phyloP scores from a whole-genome alignment of 2,888 invertebrate genomes.

The Drosophila mulleri region DNA sequence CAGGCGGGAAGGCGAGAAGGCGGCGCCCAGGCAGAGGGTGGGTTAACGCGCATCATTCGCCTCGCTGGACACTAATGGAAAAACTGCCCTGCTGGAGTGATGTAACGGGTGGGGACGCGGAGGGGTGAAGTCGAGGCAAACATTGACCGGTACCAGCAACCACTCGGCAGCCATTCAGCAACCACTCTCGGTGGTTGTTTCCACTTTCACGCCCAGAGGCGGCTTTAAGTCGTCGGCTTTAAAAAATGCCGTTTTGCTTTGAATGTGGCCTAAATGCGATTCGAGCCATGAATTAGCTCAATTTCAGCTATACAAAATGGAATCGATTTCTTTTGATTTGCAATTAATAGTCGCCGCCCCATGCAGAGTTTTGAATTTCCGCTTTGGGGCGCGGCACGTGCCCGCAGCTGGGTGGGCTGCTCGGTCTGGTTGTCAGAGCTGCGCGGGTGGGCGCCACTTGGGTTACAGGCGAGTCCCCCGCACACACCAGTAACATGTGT shows the following conservation, averaged over 20 bases:
- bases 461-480: conserved; percentile 36
- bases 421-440: background rate
- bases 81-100: conserved; percentile 43
- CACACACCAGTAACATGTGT: conserved; percentile 9
- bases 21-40: conserved; percentile 18
- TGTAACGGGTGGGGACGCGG: too few species aligned
- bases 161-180: conserved; percentile 5
- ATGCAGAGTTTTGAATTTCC: conserved; percentile 71
- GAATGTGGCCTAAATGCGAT: conserved; percentile 24
- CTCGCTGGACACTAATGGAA: conserved; percentile 77
- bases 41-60: conserved; percentile 68
- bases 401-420: background rate
- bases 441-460: conserved; percentile 54
- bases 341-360: conserved; percentile 62
- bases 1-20: conserved; percentile 11
- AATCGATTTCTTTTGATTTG: conserved; percentile 66
- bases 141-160: conserved; percentile 15
- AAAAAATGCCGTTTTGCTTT: conserved; percentile 18
- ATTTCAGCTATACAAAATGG: conserved; percentile 43
- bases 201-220: conserved; percentile 54
- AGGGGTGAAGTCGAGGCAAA: background rate
- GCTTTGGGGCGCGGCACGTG: conserved; percentile 68
- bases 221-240: conserved; percentile 55
- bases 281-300: conserved; percentile 55
- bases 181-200: conserved; percentile 61